Evolutionary conservation across 1,140 invertebrate genomes (phyloP).

Genomic region (Cydia pomonella): DNA sequence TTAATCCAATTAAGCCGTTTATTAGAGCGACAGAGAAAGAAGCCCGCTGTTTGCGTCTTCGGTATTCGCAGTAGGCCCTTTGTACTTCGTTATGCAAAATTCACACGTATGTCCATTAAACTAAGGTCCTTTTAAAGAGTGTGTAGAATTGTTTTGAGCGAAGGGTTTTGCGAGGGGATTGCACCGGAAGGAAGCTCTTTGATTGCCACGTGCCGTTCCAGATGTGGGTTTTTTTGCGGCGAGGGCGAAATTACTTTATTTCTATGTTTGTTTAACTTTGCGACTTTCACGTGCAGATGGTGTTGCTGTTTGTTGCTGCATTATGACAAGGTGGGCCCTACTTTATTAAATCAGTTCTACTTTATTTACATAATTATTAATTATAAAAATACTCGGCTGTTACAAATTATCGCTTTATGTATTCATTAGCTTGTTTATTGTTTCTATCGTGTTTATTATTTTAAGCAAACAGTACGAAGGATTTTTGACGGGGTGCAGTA

Average conservation of each 20-base stretch:
- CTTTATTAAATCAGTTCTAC: too few relatives aligned
- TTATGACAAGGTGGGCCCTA: not conserved
- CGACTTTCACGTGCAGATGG: slow-evolving; percentile 33
- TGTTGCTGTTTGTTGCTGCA: not conserved
- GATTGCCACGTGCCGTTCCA: slow-evolving; percentile 54
- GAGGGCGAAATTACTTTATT: slow-evolving; percentile 33
- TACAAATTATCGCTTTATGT: too few relatives aligned
- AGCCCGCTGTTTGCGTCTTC: too few relatives aligned
- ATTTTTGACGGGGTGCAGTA: too few relatives aligned
- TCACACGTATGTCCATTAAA: not conserved
- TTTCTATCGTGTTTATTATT: too few relatives aligned
- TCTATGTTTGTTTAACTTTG: slow-evolving; percentile 30
- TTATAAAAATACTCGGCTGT: too few relatives aligned
- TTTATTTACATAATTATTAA: too few relatives aligned
- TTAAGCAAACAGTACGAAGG: too few relatives aligned
- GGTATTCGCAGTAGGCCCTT: too few relatives aligned
- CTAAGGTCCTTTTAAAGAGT: not conserved
- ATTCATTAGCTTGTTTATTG: too few relatives aligned
- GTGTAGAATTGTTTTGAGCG: not conserved
- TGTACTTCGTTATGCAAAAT: not conserved
- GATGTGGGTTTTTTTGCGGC: slow-evolving; percentile 55
- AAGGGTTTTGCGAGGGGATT: slow-evolving; percentile 45
- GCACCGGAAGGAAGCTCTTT: slow-evolving; percentile 48
- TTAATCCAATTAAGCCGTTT: too few relatives aligned
- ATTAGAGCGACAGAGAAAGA: too few relatives aligned